These are phyloP conservation scores for Macroglossus sobrinus DNA, from an alignment of 2,113 vertebrate genomes.

Conservation along the genomic window DNA sequence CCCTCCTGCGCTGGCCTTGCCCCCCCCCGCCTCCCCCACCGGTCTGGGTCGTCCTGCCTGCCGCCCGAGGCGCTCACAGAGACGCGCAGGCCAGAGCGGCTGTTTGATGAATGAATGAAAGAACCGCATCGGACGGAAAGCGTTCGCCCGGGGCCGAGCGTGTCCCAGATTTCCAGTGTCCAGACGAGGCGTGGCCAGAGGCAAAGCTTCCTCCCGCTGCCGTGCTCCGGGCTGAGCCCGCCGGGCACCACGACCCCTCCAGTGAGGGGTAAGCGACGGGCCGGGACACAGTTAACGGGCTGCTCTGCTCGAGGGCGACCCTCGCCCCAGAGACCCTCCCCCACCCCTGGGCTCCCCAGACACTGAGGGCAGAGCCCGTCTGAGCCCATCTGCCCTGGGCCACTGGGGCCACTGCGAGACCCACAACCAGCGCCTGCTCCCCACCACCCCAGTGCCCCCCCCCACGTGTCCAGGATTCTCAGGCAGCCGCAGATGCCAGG, in stretches of 20 bases:
- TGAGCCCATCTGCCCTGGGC: neutral
- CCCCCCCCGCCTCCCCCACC: rapidly evolving
- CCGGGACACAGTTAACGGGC: rapidly evolving
- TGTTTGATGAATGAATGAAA: neutral
- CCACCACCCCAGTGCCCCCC: neutral
- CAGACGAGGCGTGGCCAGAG: neutral
- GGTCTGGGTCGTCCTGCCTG: rapidly evolving
- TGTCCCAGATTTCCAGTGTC: neutral
- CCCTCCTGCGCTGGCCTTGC: neutral
- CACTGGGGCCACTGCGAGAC: rapidly evolving
- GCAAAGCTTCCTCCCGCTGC: neutral
- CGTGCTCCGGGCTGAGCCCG: rapidly evolving
- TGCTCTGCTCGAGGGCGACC: too few species aligned
- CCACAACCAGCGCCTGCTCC: neutral
- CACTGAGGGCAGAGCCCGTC: rapidly evolving
- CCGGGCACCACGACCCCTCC: rapidly evolving
- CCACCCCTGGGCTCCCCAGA: neutral
- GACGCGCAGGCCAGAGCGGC: neutral
- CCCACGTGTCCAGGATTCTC: rapidly evolving
- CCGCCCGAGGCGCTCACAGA: too few species aligned
- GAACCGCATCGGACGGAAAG: neutral
- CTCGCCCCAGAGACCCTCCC: neutral
- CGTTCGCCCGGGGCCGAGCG: rapidly evolving
- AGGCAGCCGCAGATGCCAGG: neutral
- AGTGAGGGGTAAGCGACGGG: neutral